A percentile compares a stretch with the other conserved stretches of the same genome.
Evolutionary conservation across 2,113 vertebrate species (phyloP).

Genomic region (Lepisosteus oculatus): DNA sequence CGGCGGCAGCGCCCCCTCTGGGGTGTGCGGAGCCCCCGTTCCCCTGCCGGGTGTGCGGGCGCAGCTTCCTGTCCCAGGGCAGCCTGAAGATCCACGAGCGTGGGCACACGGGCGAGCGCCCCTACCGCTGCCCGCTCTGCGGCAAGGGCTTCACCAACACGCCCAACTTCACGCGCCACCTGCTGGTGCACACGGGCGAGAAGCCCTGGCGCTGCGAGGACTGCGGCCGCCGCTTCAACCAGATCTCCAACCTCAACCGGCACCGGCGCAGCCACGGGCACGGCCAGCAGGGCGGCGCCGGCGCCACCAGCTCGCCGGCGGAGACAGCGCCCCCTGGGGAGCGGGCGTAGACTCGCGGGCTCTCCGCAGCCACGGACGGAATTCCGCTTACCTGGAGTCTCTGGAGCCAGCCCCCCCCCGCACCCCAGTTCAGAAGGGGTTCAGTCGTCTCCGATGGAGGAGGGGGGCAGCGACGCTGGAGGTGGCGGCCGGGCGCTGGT

Average conservation of each 20-base stretch:
- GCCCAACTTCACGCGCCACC: conserved; percentile 64
- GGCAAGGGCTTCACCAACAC: conserved; percentile 60
- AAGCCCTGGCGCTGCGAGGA: conserved; percentile 44
- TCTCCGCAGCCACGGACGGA: too few species aligned
- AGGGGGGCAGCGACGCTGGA: too few species aligned
- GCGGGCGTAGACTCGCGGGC: too few species aligned
- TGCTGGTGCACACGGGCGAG: conserved; percentile 49
- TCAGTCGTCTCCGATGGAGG: too few species aligned
- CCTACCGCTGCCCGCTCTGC: conserved; percentile 56
- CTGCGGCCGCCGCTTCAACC: conserved; percentile 60
- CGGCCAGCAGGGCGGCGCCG: too few species aligned
- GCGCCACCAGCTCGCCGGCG: too few species aligned
- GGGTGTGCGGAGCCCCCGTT: conserved; percentile 39
- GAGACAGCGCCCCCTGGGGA: too few species aligned
- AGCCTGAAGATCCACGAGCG: conserved; percentile 62
- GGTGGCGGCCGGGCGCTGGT: too few species aligned
- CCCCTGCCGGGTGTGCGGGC: conserved; percentile 59
- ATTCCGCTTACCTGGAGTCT: too few species aligned
- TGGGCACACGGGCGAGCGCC: conserved; percentile 61
- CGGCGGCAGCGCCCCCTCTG: neutral
- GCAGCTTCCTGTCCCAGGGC: conserved; percentile 60
- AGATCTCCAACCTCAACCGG: conserved; percentile 52
- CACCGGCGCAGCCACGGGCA: conserved; percentile 40
- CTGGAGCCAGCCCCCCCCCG: too few species aligned
- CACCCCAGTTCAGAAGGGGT: too few species aligned